phyloP scores from a whole-genome alignment of 2,888 invertebrate species.

The Orthosia incerta region DNA sequence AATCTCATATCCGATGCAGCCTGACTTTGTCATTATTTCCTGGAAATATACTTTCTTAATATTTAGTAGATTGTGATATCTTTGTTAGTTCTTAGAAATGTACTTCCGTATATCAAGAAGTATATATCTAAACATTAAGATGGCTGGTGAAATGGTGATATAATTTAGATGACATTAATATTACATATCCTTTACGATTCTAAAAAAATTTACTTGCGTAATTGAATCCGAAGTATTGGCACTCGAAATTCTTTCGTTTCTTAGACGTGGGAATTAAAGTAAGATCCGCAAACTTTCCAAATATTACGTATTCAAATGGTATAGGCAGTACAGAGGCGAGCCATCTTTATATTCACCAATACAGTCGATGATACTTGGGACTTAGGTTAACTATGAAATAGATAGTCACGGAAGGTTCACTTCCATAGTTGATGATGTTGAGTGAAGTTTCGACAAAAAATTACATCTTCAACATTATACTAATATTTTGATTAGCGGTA shows the following conservation, averaged over 20 bases:
- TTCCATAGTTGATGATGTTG: background rate
- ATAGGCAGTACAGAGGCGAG: slow-evolving; percentile 2
- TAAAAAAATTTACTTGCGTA: slow-evolving; percentile 2
- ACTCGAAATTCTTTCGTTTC: slow-evolving; percentile 45
- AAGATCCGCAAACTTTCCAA: slow-evolving; percentile 60
- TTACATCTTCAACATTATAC: background rate
- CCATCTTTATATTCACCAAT: slow-evolving; percentile 42
- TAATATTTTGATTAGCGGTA: background rate
- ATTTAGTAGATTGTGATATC: background rate
- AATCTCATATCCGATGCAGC: background rate
- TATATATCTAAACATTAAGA: no score
- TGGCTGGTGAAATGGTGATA: background rate
- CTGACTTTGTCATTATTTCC: background rate
- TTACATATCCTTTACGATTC: slow-evolving; percentile 8
- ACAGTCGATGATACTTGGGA: slow-evolving; percentile 28
- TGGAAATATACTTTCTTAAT: background rate
- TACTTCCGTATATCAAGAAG: no score
- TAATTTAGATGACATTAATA: background rate
- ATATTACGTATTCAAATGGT: slow-evolving; percentile 53
- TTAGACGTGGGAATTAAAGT: slow-evolving; percentile 38
- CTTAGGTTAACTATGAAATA: background rate
- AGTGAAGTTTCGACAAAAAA: background rate
- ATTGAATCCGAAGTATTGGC: background rate
- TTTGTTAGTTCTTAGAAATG: no score
- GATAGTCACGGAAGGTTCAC: slow-evolving; percentile 8